A percentile compares a stretch with the other conserved stretches of the same genome.
phyloP scores from a whole-genome alignment of 2,113 vertebrate genomes.

The Echinops telfairi region DNA sequence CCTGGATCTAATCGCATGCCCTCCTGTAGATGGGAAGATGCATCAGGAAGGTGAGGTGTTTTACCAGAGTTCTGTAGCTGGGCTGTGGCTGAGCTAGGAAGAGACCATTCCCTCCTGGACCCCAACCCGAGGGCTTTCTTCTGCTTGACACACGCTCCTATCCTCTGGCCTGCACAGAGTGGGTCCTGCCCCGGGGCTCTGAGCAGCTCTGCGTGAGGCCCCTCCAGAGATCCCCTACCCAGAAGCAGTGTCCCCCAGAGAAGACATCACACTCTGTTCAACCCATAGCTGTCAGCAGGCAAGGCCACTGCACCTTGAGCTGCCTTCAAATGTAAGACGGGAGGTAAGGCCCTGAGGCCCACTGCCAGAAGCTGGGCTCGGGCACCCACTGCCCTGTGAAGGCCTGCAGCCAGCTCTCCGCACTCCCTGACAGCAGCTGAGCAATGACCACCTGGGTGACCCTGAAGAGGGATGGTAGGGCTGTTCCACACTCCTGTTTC shows the following conservation, averaged over 20 bases:
- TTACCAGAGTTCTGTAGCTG: not conserved
- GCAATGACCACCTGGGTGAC: not conserved
- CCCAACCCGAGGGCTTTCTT: not conserved
- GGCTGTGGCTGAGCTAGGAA: not conserved
- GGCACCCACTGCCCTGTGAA: no score
- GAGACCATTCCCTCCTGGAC: not conserved
- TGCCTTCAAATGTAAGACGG: not conserved
- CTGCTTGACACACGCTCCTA: not conserved
- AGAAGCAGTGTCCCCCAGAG: accelerated
- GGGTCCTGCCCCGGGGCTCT: no score
- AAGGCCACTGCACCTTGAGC: not conserved
- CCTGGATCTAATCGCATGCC: not conserved
- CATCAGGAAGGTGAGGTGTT: not conserved
- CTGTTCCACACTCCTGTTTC: not conserved
- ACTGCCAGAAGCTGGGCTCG: not conserved
- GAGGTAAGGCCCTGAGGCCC: not conserved
- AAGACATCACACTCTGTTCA: not conserved
- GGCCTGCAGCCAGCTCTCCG: not conserved
- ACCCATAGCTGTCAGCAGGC: not conserved
- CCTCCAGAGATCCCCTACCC: not conserved
- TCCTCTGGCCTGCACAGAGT: not conserved
- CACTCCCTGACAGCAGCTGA: not conserved
- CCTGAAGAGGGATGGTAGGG: accelerated
- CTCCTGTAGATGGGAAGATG: not conserved
- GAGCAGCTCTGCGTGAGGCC: no score